Evolutionary conservation across 2,113 vertebrate genomes (phyloP), one percentile per base, ranked within the genome.

Genomic region (Neodontobutis hainanensis): DNA sequence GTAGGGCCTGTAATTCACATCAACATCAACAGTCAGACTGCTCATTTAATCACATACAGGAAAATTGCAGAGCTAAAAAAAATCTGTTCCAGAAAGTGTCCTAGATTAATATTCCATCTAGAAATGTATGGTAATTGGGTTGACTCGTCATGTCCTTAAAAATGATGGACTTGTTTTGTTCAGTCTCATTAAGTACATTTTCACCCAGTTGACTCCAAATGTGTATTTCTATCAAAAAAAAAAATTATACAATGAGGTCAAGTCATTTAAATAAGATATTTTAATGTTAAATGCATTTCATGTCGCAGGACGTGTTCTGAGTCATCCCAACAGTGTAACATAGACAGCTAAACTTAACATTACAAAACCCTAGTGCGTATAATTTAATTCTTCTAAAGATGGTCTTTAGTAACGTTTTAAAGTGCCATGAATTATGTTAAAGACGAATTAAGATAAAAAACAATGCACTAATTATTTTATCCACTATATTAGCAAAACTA

Each of bases 1-100:
- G 72, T 78, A 77, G 71, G 78, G 68, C 68, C 75, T 73, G 75
- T 78, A 84, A 84, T 80, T 79, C 84, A 82, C 75, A 77, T 60
- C 46, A 16, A n/a, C 40, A 11, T 65, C 70, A 71, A 70, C 60
- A 61, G 42, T 74, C 65, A 38, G 60, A 35, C 59, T 12, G 42
- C 60, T 80, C 83, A 71, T 88, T 85, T 80, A 85, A 78, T 85
- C 81, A 82, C 50, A 75, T 70, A 32, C 49, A 38, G 40, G 55
- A 48, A 81, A 73, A 85, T 79, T 51, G 66, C 61, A 44, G 27
- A 34, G 44, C 61, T 64, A 45, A 66, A 60, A 70, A 42, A 36
- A 4, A 40, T 83, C 35, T 80, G 61, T 76, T 80, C 11, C 56
- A 50, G 66, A 32, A 45, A 32, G 0, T 3, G 57, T 61, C 49